Conservation (phyloP, 2,888 invertebrate genomes). For the Carabus problematicus region DNA sequence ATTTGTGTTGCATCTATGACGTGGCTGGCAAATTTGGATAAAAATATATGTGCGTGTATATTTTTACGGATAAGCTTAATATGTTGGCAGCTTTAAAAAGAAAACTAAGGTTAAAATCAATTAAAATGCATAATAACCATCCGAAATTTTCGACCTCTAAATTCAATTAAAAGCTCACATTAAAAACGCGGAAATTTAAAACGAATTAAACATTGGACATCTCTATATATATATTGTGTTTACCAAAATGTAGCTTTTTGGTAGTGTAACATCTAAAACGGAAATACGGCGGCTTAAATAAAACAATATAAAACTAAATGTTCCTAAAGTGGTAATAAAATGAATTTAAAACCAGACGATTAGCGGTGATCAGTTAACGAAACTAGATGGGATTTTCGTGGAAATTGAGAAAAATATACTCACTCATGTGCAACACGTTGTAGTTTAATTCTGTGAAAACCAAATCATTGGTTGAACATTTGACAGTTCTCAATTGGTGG, state of each 20-base stretch:
- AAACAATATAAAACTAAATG: constrained; percentile 1
- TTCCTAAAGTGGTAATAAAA: not conserved
- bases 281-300: constrained; percentile 8
- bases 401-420: not conserved
- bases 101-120: constrained; percentile 15
- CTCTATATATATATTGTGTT: not conserved
- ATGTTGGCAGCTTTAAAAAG: constrained; percentile 28
- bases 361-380: not conserved
- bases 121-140: too few relatives aligned
- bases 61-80: constrained; percentile 7
- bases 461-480: constrained; percentile 24
- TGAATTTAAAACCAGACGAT: constrained; percentile 11
- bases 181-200: constrained; percentile 6
- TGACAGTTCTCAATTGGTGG: constrained; percentile 36
- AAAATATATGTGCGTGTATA: constrained; percentile 19
- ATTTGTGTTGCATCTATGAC: constrained; percentile 29
- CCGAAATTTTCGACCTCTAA: constrained; percentile 25
- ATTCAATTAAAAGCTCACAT: too few relatives aligned
- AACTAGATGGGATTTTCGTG: constrained; percentile 9
- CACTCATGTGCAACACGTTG: not conserved
- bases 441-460: not conserved
- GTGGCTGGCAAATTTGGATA: constrained; percentile 33
- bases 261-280: too few relatives aligned
- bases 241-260: constrained; percentile 16
- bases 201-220: too few relatives aligned